These are phyloP conservation scores for Marmota monax DNA, from an alignment of 2,113 vertebrate species.

Conservation along the genomic window DNA sequence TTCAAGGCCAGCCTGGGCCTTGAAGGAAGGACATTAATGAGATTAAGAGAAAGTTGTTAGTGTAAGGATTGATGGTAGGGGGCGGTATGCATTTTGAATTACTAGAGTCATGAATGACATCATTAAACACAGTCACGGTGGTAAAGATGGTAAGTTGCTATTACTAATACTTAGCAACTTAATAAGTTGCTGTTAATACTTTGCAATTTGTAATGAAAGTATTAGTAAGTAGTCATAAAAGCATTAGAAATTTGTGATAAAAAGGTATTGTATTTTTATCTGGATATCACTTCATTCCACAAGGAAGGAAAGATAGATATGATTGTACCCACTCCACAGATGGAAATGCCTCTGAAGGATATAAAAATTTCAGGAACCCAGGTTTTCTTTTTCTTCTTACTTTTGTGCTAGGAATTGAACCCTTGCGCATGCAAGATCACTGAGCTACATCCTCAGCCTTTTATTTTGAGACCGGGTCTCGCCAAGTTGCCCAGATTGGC, in stretches of 20 bases:
- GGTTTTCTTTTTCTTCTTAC: neutral
- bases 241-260: neutral
- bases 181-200: neutral
- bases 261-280: neutral
- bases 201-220: neutral
- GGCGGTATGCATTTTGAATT: neutral
- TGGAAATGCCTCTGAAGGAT: neutral
- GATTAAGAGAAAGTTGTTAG: constrained; percentile 12
- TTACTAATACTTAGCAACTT: neutral
- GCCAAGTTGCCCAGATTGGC: neutral
- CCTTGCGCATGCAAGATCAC: neutral
- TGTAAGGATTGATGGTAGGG: too few relatives aligned
- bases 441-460: neutral
- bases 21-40: neutral
- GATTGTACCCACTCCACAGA: neutral
- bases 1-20: too few relatives aligned
- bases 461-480: neutral
- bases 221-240: neutral
- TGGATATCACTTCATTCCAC: neutral
- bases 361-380: neutral
- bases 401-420: neutral
- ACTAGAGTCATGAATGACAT: neutral
- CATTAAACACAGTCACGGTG: neutral
- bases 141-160: neutral
- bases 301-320: neutral